Evolutionary conservation across 2,888 invertebrate species (phyloP).

Genomic region (Lacanobia wlatinum): DNA sequence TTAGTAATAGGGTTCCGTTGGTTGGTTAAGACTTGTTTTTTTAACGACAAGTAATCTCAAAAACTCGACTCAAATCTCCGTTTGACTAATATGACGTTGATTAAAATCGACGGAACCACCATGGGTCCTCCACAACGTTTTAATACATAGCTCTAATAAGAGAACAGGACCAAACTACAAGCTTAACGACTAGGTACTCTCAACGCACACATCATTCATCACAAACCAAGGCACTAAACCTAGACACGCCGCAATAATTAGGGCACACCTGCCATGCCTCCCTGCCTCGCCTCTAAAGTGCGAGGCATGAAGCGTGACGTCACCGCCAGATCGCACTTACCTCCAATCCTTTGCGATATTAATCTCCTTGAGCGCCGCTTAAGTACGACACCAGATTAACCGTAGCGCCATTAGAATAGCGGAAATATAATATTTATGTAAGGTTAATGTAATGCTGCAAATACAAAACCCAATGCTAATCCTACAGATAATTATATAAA

Average conservation of each 20-base stretch:
- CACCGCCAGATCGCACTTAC: conserved; percentile 48
- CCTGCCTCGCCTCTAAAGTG: conserved; percentile 25
- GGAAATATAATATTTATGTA: conserved; percentile 1
- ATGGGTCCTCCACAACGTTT: too few relatives aligned
- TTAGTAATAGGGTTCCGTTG: too few relatives aligned
- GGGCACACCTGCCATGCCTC: conserved; percentile 36
- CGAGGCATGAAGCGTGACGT: conserved; percentile 46
- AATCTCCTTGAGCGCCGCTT: conserved; percentile 57
- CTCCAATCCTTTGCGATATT: conserved; percentile 54
- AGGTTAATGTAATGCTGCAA: not conserved
- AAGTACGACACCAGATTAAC: conserved; percentile 58
- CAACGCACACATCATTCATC: not conserved
- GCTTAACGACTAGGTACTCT: not conserved
- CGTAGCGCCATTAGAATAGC: conserved; percentile 36
- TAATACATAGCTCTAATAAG: not conserved
- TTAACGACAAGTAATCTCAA: too few relatives aligned
- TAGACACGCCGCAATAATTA: conserved; percentile 25
- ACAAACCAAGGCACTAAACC: conserved; percentile 5
- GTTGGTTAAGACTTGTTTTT: too few relatives aligned
- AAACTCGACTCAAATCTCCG: too few relatives aligned
- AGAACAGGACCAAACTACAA: not conserved
- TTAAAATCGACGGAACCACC: not conserved
- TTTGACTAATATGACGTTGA: not conserved
- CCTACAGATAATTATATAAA: too few relatives aligned
- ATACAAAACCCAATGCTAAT: too few relatives aligned